These are phyloP conservation scores for Popillia japonica DNA, from an alignment of 1,140 invertebrate genomes.

Conservation along the genomic window DNA sequence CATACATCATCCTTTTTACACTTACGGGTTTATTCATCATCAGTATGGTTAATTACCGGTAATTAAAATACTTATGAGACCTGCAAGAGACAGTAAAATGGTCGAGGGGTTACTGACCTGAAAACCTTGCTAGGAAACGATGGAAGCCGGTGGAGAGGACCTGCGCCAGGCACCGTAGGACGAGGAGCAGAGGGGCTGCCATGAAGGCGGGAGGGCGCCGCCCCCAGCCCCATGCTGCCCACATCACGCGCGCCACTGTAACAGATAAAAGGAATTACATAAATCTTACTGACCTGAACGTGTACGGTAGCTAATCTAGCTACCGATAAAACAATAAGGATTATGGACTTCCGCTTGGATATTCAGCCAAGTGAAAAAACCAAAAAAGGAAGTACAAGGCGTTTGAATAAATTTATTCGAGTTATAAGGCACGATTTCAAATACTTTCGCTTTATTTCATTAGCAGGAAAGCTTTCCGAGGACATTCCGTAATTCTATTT, in stretches of 20 bases:
- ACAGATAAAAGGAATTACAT: constrained; percentile 44
- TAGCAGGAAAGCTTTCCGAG: too few relatives aligned
- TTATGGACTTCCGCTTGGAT: neutral
- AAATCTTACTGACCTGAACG: neutral
- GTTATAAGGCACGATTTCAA: neutral
- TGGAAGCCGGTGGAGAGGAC: constrained; percentile 58
- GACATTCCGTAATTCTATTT: too few relatives aligned
- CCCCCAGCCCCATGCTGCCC: constrained; percentile 55
- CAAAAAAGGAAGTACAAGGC: neutral
- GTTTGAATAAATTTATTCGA: neutral
- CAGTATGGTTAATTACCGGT: constrained; percentile 25
- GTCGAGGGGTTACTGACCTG: constrained; percentile 56
- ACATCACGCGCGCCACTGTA: constrained; percentile 61
- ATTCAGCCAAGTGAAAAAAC: neutral
- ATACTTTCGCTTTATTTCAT: too few relatives aligned
- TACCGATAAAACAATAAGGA: neutral
- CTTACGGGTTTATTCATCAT: constrained; percentile 33
- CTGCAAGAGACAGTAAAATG: constrained; percentile 30
- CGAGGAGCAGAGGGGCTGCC: constrained; percentile 52
- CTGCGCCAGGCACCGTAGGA: constrained; percentile 56
- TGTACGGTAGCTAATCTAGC: neutral
- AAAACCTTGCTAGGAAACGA: constrained; percentile 60
- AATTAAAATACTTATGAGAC: constrained; percentile 38
- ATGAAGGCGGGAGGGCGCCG: constrained; percentile 49
- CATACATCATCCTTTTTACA: neutral